Conservation (phyloP, 2,888 invertebrate species). For the Drosophila multiciliata region DNA sequence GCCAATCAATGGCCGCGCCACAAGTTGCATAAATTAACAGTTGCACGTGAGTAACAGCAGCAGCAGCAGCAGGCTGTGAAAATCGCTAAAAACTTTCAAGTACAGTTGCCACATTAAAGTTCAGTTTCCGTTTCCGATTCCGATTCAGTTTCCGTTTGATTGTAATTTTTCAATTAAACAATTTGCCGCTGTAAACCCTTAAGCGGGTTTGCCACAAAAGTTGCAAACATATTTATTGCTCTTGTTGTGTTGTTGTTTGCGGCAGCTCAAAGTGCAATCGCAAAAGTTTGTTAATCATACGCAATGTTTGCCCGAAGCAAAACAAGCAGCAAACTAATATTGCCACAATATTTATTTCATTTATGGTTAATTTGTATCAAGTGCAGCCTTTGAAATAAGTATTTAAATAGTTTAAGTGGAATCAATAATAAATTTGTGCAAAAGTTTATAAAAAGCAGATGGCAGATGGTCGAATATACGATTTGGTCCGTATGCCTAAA, state of each 20-base stretch:
- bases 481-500: background rate
- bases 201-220: conserved; percentile 37
- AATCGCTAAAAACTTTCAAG: conserved; percentile 57
- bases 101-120: conserved; percentile 64
- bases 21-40: conserved; percentile 76
- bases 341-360: background rate
- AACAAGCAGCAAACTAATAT: conserved; percentile 22
- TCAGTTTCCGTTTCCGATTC: conserved; percentile 19
- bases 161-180: conserved; percentile 65
- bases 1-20: conserved; percentile 73
- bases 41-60: conserved; percentile 66
- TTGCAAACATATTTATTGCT: conserved; percentile 15
- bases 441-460: background rate
- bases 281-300: conserved; percentile 67
- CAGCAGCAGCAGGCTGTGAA: background rate
- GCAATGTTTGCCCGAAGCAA: conserved; percentile 37
- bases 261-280: conserved; percentile 27
- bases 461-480: background rate
- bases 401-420: background rate
- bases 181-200: conserved; percentile 40
- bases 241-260: conserved; percentile 4
- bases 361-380: background rate
- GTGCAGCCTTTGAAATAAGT: background rate
- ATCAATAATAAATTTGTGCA: background rate
- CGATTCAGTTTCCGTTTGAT: conserved; percentile 15